Evolutionary conservation across 2,888 invertebrate species (phyloP), one percentile per base, ranked within the genome.

Genomic region (Serripes groenlandicus): DNA sequence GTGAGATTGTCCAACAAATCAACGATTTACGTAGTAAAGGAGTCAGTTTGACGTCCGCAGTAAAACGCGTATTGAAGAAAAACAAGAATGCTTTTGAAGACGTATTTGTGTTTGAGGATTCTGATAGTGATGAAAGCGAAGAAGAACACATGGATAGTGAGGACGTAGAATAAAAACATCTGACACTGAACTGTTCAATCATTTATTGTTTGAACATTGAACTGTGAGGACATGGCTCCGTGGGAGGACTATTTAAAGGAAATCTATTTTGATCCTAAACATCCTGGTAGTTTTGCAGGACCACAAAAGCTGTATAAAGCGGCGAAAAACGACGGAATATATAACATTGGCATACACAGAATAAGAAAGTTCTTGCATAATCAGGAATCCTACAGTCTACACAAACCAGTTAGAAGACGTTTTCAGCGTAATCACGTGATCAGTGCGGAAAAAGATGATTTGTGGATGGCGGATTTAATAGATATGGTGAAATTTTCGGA

Each of bases 301-400:
- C 85, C 87, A 28, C 82, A 88, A 15, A 88, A 86, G 60, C 30
- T 84, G 23, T 84, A 78, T 37, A 75, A 78, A 78, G 81, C 66
- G 66, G 84, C 83, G 4, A 74, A 76, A 52, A 71, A 54, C 56
- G 88, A 82, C 32, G 83, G 83, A 23, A 84, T 84, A 86, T 88
- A 54, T 72, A 35, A 78, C 21, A 80, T 86, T 30, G 80, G 86
- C 21, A 88, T 86, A 83, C 75, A 85, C 52, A 82, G 58, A 72
- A 84, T 84, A 23, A 54, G 80, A 32, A 84, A 86, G 69, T 86
- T 84, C 60, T 66, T 85, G 23, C 85, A 85, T 37, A 76, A 80
- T 60, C 84, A 86, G 62, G 85, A 86, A 75, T n/a, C 81, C 0
- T 86, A 86, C 77, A 85, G 83, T 73, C 42, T 88, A 56, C 83